Base-by-base conservation (phyloP, 2,888 invertebrate genomes). In the Asteroscopus sphinx region DNA sequence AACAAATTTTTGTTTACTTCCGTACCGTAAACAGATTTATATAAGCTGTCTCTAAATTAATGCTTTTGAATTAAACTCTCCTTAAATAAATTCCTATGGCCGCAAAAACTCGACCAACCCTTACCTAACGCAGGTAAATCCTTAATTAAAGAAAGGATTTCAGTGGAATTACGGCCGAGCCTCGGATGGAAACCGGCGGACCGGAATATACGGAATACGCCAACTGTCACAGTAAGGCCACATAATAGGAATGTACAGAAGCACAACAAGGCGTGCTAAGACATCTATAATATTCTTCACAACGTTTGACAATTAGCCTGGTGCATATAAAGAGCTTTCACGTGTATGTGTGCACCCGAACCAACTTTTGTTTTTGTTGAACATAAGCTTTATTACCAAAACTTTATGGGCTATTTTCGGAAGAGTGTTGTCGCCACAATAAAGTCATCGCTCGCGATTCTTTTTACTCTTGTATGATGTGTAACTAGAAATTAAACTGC, bases 91-190 rank as follows among this genome's bases (percentile, higher is more conserved):
- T 64, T 57, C 48, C 36, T 45, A 21, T 47, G 17, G 47, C 62
- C 54, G 36, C 64, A 73, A 68, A 68, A 73, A 73, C 67, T 42
- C 49, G 37, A 8, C 49, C 62, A 36, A 26, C 47, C 63, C 36
- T 49, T 42, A 55, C 49, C 35, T 63, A 59, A 59, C 30, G 21
- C 73, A 73, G 73, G 69, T 71, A 73, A 63, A 73, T 68, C 73
- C 57, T 71, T 68, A 73, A 71, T 73, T 71, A 71, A 73, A 73
- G 63, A 71, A 63, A 59, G 59, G 70, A 73, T 73, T n/a, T 60
- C 52, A 42, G 33, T 13, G 54, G 54, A 63, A 73, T 73, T 73
- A 73, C 44, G 37, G 11, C 40, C 15, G 28, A 13, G 35, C 13
- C 33, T 51, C 40, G 46, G 52, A 51, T 61, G 15, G 60, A 36